Evolutionary conservation across 1,140 invertebrate genomes (phyloP).

Genomic region (Gyrodactylus salaris): DNA sequence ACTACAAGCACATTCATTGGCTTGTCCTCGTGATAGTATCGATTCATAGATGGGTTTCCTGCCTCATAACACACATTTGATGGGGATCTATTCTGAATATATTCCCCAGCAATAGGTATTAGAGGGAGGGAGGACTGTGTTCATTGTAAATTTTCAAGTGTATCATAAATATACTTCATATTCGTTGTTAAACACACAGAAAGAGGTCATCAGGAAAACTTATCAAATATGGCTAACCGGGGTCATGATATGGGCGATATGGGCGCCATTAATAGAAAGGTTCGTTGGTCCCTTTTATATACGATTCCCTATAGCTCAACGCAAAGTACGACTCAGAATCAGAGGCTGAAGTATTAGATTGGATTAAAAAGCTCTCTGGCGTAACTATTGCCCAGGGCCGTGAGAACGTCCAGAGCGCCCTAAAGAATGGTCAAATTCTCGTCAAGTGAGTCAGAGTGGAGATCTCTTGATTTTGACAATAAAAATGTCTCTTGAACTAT

Average conservation of each 20-base stretch:
- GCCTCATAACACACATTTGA: too few species aligned
- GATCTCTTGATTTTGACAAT: too few species aligned
- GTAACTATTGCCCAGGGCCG: slow-evolving; percentile 4
- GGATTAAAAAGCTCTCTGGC: slow-evolving; percentile 8
- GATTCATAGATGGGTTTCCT: too few species aligned
- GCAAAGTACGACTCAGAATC: slow-evolving; percentile 10
- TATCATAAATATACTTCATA: too few species aligned
- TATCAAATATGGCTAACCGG: neutral
- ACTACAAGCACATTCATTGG: too few species aligned
- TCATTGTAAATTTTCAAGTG: too few species aligned
- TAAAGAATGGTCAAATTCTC: slow-evolving; percentile 7
- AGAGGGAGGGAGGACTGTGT: too few species aligned
- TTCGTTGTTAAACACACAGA: neutral
- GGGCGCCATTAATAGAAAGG: neutral
- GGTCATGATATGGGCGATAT: neutral
- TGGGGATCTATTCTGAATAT: too few species aligned
- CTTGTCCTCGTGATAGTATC: too few species aligned
- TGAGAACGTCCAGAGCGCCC: slow-evolving; percentile 7
- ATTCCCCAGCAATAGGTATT: too few species aligned
- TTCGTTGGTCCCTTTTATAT: neutral
- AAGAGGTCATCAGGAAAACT: neutral
- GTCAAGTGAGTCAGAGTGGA: slow-evolving; percentile 8
- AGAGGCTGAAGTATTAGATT: slow-evolving; percentile 9
- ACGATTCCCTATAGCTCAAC: slow-evolving; percentile 6
- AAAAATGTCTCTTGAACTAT: too few species aligned